Evolutionary conservation across 2,797 vertebrate genomes (phyloP).

Genomic region (Holocentrus rufus): DNA sequence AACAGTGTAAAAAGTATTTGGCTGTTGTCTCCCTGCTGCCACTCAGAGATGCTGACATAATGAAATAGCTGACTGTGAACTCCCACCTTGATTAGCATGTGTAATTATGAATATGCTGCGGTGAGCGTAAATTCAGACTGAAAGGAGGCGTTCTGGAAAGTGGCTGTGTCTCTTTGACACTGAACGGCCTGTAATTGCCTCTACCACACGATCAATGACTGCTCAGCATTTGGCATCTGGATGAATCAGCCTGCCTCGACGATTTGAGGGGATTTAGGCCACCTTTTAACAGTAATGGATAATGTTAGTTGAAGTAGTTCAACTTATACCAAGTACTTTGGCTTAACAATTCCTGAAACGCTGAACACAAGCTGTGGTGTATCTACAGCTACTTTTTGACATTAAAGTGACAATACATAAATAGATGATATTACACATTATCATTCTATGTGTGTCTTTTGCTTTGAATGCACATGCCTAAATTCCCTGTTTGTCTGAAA

Average conservation of each 20-base stretch:
- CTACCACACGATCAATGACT: conserved; percentile 71
- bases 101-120: conserved; percentile 80
- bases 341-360: background rate
- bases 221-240: conserved; percentile 62
- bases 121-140: conserved; percentile 72
- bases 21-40: conserved; percentile 70
- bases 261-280: conserved; percentile 38
- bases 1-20: conserved; percentile 66
- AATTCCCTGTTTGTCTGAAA: no score
- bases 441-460: no score
- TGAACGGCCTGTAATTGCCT: conserved; percentile 71
- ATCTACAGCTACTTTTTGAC: background rate
- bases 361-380: background rate
- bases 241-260: conserved; percentile 59
- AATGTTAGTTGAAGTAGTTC: background rate
- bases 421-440: no score
- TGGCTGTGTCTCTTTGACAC: conserved; percentile 64
- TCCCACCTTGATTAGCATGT: conserved; percentile 81
- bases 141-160: conserved; percentile 62
- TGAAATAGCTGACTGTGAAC: conserved; percentile 75
- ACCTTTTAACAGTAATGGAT: conserved; percentile 18
- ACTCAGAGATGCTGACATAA: conserved; percentile 77
- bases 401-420: no score
- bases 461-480: no score
- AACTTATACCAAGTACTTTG: background rate